A percentile compares a stretch with the other conserved stretches of the same genome.
Evolutionary conservation across 2,888 invertebrate species (phyloP).

Genomic region (Scaptomyza polygonia): DNA sequence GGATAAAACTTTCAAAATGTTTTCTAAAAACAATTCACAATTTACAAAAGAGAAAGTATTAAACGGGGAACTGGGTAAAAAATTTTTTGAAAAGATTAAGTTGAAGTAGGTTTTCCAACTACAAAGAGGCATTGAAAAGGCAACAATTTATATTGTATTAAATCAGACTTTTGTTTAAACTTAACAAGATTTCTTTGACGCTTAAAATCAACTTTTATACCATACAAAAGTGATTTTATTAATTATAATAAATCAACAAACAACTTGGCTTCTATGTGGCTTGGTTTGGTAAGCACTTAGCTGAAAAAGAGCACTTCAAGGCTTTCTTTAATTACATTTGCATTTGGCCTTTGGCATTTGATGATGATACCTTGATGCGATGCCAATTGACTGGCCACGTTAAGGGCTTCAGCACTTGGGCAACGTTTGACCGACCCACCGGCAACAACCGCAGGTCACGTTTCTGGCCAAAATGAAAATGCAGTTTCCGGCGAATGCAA

Average conservation of each 20-base stretch:
- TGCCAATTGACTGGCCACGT: slow-evolving; percentile 48
- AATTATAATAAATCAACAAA: slow-evolving; percentile 4
- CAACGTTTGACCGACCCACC: slow-evolving; percentile 22
- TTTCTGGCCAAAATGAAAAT: slow-evolving; percentile 63
- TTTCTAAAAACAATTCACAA: no score
- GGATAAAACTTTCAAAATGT: no score
- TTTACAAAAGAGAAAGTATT: no score
- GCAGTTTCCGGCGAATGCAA: slow-evolving; percentile 38
- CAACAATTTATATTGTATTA: no score
- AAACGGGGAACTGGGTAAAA: no score
- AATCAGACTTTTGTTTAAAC: no score
- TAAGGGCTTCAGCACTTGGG: slow-evolving; percentile 14
- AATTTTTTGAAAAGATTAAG: no score
- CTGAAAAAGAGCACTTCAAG: slow-evolving; percentile 19
- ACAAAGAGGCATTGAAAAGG: no score
- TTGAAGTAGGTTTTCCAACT: no score
- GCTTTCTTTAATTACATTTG: slow-evolving; percentile 55
- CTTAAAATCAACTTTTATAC: no score
- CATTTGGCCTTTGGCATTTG: slow-evolving; percentile 42
- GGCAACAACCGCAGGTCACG: slow-evolving; percentile 14
- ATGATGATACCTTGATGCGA: slow-evolving; percentile 40
- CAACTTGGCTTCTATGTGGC: background rate
- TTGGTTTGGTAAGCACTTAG: slow-evolving; percentile 1
- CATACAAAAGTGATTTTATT: background rate
- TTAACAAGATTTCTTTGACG: no score